phyloP scores from a whole-genome alignment of 1,140 invertebrate species.

The Cotesia glomerata region DNA sequence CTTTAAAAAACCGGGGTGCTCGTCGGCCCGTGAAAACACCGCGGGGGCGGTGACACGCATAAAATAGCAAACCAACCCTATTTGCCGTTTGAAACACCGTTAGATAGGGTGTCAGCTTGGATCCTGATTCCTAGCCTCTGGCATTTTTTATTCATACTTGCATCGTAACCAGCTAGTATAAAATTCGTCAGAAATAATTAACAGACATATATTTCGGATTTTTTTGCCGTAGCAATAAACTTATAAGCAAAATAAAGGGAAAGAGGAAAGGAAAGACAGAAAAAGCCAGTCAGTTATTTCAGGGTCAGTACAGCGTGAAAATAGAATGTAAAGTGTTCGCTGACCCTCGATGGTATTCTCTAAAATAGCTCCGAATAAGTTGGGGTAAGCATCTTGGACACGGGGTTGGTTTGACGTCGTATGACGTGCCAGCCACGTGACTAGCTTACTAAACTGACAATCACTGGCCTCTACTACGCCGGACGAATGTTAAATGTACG shows the following conservation, averaged over 20 bases:
- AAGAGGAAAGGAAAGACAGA: not conserved
- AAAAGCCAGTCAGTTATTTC: conserved; percentile 55
- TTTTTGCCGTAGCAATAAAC: too few species aligned
- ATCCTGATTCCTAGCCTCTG: conserved; percentile 7
- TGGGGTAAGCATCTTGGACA: conserved; percentile 27
- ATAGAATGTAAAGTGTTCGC: conserved; percentile 61
- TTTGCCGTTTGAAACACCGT: conserved; percentile 38
- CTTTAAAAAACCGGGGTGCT: conserved; percentile 46
- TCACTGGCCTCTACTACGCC: conserved; percentile 58
- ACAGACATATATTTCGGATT: not conserved
- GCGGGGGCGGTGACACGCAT: conserved; percentile 58
- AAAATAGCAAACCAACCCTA: conserved; percentile 50
- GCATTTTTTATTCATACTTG: not conserved
- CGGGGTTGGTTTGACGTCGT: conserved; percentile 58
- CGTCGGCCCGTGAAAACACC: conserved; percentile 61
- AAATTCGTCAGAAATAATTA: too few species aligned
- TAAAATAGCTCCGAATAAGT: not conserved
- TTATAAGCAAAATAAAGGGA: too few species aligned
- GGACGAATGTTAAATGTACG: conserved; percentile 59
- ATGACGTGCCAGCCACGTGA: conserved; percentile 62
- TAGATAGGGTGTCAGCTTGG: not conserved
- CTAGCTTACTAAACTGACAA: conserved; percentile 58
- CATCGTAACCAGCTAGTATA: too few species aligned
- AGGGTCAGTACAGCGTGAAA: conserved; percentile 62
- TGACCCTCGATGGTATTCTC: conserved; percentile 20